A percentile compares a stretch with the other conserved stretches of the same genome.
Evolutionary conservation across 1,140 invertebrate species (phyloP).

Genomic region (Macrosteles quadrilineatus): DNA sequence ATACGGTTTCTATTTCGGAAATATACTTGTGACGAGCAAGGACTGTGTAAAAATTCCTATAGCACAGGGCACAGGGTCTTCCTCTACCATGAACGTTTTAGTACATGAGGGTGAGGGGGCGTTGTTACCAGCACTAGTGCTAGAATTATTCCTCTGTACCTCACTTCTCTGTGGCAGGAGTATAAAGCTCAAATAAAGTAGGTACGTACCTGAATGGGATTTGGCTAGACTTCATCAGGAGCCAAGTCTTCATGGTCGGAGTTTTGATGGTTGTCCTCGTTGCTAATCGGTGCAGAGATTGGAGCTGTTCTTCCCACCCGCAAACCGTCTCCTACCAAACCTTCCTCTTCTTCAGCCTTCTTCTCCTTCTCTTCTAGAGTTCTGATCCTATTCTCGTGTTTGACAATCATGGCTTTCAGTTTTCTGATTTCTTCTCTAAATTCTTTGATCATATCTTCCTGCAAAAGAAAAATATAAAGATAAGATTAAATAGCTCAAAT

Average conservation of each 20-base stretch:
- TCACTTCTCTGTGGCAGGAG: too few species aligned
- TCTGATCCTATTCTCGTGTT: slow-evolving; percentile 88
- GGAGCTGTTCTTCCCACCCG: neutral
- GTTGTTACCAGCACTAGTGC: too few species aligned
- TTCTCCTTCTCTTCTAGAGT: slow-evolving; percentile 61
- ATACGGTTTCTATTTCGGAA: too few species aligned
- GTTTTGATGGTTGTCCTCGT: slow-evolving; percentile 15
- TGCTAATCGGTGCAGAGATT: neutral
- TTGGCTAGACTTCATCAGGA: slow-evolving; percentile 39
- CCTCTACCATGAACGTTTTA: too few species aligned
- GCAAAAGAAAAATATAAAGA: slow-evolving; percentile 33
- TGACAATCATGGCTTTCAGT: slow-evolving; percentile 90
- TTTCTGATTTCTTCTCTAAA: slow-evolving; percentile 84
- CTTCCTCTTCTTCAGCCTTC: slow-evolving; percentile 19
- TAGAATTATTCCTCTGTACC: too few species aligned
- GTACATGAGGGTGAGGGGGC: too few species aligned
- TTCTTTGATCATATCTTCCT: slow-evolving; percentile 75
- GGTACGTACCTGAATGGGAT: neutral
- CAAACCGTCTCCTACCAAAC: slow-evolving; percentile 4
- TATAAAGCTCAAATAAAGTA: too few species aligned
- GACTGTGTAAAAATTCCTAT: too few species aligned
- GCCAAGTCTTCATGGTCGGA: slow-evolving; percentile 35
- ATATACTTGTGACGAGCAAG: too few species aligned
- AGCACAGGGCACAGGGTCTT: too few species aligned
- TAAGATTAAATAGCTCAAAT: neutral